Percentiles rank a stretch among this genome's conserved stretches.
Conservation (phyloP, 2,888 invertebrate genomes). For the Phoenoteleia sp. region DNA sequence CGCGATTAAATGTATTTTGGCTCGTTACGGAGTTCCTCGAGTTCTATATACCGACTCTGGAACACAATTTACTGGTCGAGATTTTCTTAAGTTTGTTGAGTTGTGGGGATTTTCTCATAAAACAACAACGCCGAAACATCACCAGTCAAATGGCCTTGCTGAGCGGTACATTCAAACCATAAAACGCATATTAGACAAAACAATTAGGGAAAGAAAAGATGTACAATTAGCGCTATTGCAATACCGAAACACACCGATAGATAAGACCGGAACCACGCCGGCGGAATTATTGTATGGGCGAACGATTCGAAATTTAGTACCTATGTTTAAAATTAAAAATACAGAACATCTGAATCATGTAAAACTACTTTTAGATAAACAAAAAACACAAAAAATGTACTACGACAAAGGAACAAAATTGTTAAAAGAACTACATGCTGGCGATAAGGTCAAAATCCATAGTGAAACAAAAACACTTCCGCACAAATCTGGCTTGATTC, state of each 20-base stretch:
- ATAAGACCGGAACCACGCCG: conserved; percentile 52
- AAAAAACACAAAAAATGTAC: conserved; percentile 25
- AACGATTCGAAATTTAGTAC: neutral
- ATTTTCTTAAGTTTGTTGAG: conserved; percentile 49
- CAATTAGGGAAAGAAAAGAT: conserved; percentile 43
- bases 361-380: conserved; percentile 4
- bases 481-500: conserved; percentile 21
- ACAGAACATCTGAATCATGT: neutral
- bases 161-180: conserved; percentile 63
- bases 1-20: conserved; percentile 48
- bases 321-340: neutral
- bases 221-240: conserved; percentile 62
- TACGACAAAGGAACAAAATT: conserved; percentile 18
- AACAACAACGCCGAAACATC: conserved; percentile 48
- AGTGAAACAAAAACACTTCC: conserved; percentile 2
- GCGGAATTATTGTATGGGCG: conserved; percentile 36
- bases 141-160: conserved; percentile 46
- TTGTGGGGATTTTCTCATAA: conserved; percentile 54
- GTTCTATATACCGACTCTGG: conserved; percentile 58
- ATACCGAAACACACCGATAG: conserved; percentile 71
- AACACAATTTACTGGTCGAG: conserved; percentile 33
- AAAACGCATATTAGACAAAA: conserved; percentile 56
- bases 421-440: conserved; percentile 26
- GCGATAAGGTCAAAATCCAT: conserved; percentile 39
- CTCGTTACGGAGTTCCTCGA: conserved; percentile 61